Conservation (phyloP, 2,113 vertebrate genomes). For the Cercocebus atys region DNA sequence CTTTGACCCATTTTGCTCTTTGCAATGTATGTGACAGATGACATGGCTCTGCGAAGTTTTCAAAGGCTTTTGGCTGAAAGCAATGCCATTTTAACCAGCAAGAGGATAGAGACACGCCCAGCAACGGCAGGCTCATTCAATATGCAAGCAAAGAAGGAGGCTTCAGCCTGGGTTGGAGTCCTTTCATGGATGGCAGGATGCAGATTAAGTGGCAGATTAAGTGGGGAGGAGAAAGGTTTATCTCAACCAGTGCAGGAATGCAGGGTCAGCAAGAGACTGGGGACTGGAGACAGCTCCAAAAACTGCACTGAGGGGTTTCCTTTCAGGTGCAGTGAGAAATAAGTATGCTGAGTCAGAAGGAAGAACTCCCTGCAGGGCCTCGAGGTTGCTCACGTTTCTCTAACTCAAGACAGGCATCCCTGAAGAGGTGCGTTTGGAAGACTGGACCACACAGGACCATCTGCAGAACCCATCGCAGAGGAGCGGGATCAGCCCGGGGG, state of each 20-base stretch:
- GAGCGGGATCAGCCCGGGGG: neutral
- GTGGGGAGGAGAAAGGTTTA: neutral
- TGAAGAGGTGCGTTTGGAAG: neutral
- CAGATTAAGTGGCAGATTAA: neutral
- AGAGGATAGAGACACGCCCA: neutral
- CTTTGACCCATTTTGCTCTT: neutral
- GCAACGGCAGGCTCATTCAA: rapidly evolving
- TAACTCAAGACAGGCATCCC: neutral
- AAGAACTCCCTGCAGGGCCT: neutral
- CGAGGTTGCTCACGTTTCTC: neutral
- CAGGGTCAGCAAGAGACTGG: neutral
- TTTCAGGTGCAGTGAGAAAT: neutral
- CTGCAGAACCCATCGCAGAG: neutral
- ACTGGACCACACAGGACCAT: rapidly evolving
- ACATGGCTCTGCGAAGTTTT: neutral
- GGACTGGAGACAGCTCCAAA: neutral
- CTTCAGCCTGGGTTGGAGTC: rapidly evolving
- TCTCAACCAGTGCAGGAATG: neutral
- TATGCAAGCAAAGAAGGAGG: neutral
- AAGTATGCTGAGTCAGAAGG: neutral
- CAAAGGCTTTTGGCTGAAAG: neutral
- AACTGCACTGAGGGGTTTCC: neutral
- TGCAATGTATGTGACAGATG: neutral
- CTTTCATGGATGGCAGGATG: neutral
- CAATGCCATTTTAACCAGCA: neutral